Evolutionary conservation across 2,797 vertebrate genomes (phyloP), one percentile per base, ranked within the genome.

Genomic region (Cichlasoma orientale): DNA sequence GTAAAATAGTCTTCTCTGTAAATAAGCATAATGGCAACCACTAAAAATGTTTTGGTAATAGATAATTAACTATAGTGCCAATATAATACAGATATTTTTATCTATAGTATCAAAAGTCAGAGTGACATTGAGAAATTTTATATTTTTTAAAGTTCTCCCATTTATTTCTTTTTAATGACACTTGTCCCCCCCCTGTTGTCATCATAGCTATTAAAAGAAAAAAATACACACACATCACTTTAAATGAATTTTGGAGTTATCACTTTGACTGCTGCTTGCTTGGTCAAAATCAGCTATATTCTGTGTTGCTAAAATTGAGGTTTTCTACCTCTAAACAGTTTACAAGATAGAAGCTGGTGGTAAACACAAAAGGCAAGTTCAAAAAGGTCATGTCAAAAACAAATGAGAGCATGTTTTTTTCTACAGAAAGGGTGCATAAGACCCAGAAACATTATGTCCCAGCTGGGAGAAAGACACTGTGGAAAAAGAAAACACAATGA

Each of bases 311-410:
- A 73, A 69, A 56, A 38, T 68, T 6, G 56, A 5, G 4, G 4
- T 75, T 33, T 69, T 47, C 29, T 47, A 57, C 53, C 47, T 74
- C 23, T 18, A 29, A 56, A 72, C 9, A 31, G n/a, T 47, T 77
- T 44, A 73, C 57, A 77, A 74, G 9, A 50, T 50, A 29, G 9
- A 54, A 75, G 72, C 19, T 56, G 70, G 56, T 38, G 50, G 56
- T 84, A 54, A 83, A 82, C 56, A 58, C 61, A 63, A 56, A 70
- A 54, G 74, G 23, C 31, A 47, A 56, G 75, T 61, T 72, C 56
- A 33, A 54, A 78, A 63, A 61, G 23, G 23, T 25, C 44, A 44
- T 29, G 47, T 77, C 31, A 73, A 70, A 84, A 83, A 53, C 27
- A 71, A 75, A 21, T 31, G 10, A 33, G 53, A 82, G 16, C 23